Conservation (phyloP, 2,797 vertebrate genomes). For the Brachymystax lenok region DNA sequence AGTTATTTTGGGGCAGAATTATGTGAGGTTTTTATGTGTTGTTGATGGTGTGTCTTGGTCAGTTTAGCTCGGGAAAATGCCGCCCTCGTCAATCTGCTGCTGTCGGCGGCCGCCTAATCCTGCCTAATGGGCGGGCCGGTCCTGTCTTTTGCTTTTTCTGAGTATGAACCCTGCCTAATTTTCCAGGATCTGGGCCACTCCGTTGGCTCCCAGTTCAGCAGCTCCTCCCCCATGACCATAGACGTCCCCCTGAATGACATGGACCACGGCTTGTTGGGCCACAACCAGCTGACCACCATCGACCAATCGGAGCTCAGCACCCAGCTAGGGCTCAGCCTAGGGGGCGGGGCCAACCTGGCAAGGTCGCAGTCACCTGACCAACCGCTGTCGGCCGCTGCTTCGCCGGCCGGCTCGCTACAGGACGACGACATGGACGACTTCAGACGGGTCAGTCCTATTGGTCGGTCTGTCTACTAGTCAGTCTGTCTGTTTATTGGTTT, state of each 20-base stretch:
- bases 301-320: conserved; percentile 91
- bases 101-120: not conserved
- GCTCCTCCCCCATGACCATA: conserved; percentile 90
- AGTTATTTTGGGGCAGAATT: not conserved
- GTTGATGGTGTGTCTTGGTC: not conserved
- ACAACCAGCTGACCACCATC: conserved; percentile 88
- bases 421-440: conserved; percentile 89
- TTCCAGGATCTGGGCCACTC: conserved; percentile 85
- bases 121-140: not conserved
- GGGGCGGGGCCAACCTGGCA: conserved; percentile 78
- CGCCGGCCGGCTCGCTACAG: conserved; percentile 85
- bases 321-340: conserved; percentile 87
- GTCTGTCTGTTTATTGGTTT: not conserved
- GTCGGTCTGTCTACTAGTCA: not conserved
- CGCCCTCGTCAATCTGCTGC: not conserved
- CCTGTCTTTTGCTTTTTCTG: conserved; percentile 16
- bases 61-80: not conserved
- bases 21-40: not conserved
- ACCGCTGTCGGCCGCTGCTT: conserved; percentile 81
- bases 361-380: conserved; percentile 82
- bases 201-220: conserved; percentile 86
- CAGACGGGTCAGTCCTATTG: conserved; percentile 72
- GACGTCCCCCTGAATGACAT: conserved; percentile 87
- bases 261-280: conserved; percentile 81
- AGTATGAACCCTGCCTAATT: not conserved